A percentile compares a stretch with the other conserved stretches of the same genome.
Conservation (phyloP, 2,888 invertebrate species). For the Tridacna gigas region DNA sequence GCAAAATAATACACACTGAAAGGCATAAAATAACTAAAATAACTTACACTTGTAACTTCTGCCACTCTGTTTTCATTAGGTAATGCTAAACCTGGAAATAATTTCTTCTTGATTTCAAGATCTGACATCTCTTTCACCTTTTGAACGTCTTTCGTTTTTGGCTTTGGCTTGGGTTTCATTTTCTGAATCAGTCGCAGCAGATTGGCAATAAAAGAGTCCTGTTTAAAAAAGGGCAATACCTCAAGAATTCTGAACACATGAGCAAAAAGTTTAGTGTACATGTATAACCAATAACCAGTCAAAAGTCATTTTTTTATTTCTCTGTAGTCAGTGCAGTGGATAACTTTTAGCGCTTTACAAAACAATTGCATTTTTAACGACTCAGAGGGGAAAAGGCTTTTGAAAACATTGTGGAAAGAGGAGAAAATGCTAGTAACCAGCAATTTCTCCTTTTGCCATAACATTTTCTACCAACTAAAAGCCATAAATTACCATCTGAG, state of each 20-base stretch:
- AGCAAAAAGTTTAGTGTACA: too few relatives aligned
- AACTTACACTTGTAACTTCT: background rate
- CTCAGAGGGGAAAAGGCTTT: background rate
- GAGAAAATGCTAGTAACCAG: background rate
- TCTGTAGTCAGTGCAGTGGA: too few relatives aligned
- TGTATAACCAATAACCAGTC: too few relatives aligned
- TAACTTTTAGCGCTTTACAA: background rate
- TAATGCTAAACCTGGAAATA: slow-evolving; percentile 85
- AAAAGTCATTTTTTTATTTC: too few relatives aligned
- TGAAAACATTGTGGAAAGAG: background rate
- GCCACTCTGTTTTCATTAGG: slow-evolving; percentile 84
- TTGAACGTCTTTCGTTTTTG: slow-evolving; percentile 64
- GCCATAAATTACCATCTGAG: too few relatives aligned
- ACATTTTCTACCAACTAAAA: background rate
- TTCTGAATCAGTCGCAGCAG: slow-evolving; percentile 97
- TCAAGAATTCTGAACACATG: too few relatives aligned
- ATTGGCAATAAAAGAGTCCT: slow-evolving; percentile 97
- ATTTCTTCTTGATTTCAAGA: slow-evolving; percentile 81
- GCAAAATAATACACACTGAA: too few relatives aligned
- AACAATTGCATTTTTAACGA: background rate
- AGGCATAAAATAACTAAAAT: too few relatives aligned
- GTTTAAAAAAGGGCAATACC: slow-evolving; percentile 19
- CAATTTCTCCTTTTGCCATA: background rate
- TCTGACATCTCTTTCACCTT: slow-evolving; percentile 71
- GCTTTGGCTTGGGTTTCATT: slow-evolving; percentile 89